Evolutionary conservation across 2,113 vertebrate genomes (phyloP).

Genomic region (Onychostoma macrolepis): DNA sequence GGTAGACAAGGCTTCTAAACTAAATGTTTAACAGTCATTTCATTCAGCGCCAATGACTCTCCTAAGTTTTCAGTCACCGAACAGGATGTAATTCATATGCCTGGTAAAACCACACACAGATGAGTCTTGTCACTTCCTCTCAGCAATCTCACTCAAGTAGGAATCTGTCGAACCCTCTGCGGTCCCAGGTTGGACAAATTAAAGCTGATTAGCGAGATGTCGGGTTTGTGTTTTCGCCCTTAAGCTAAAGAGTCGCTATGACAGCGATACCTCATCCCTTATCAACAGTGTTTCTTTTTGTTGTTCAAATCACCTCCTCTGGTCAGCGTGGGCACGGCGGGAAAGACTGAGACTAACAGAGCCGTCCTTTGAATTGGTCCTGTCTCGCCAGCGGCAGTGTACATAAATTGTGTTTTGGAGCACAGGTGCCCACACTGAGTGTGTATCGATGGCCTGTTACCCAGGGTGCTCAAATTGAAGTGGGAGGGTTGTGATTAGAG

Average conservation of each 20-base stretch:
- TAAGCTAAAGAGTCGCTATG: slow-evolving; percentile 58
- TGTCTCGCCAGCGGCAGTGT: slow-evolving; percentile 69
- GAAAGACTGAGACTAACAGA: slow-evolving; percentile 42
- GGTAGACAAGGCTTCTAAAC: neutral
- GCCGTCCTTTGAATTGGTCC: slow-evolving; percentile 52
- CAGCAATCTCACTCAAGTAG: slow-evolving; percentile 11
- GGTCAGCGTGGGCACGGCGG: slow-evolving; percentile 67
- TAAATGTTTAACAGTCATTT: neutral
- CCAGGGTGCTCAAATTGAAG: slow-evolving; percentile 65
- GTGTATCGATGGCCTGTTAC: slow-evolving; percentile 66
- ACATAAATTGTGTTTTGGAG: slow-evolving; percentile 72
- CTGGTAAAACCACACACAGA: slow-evolving; percentile 8
- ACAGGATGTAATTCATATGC: slow-evolving; percentile 24
- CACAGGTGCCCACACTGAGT: slow-evolving; percentile 63
- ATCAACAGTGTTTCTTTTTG: slow-evolving; percentile 62
- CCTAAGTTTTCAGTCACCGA: neutral
- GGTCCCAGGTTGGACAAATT: slow-evolving; percentile 70
- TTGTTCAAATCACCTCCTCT: slow-evolving; percentile 61
- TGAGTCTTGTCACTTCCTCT: slow-evolving; percentile 15
- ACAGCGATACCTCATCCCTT: slow-evolving; percentile 58
- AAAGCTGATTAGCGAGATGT: slow-evolving; percentile 74
- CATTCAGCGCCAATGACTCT: neutral
- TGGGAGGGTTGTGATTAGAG: slow-evolving; percentile 69
- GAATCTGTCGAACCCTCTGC: slow-evolving; percentile 70
- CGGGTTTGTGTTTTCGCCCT: slow-evolving; percentile 60